Conservation (phyloP, 2,888 invertebrate species). For the Xiphydria camelus region DNA sequence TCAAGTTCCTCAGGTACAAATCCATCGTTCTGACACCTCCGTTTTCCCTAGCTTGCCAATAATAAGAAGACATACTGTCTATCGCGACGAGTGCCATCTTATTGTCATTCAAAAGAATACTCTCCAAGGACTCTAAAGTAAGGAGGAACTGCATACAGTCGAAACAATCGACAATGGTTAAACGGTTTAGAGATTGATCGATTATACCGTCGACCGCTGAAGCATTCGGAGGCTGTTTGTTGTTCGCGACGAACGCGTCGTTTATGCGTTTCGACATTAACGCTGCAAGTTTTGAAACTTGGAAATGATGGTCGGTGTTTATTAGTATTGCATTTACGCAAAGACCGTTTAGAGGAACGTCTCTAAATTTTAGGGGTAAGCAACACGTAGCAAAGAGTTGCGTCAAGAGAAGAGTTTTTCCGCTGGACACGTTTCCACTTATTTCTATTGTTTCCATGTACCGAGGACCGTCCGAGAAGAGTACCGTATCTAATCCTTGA, state of each 20-base stretch:
- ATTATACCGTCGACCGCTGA: conserved; percentile 35
- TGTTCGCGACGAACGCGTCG: conserved; percentile 25
- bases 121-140: conserved; percentile 51
- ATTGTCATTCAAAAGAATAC: conserved; percentile 52
- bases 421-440: conserved; percentile 56
- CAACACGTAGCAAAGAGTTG: conserved; percentile 59
- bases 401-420: conserved; percentile 59
- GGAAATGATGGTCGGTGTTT: conserved; percentile 61
- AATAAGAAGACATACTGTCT: conserved; percentile 61
- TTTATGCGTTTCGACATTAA: conserved; percentile 49
- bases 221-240: conserved; percentile 11
- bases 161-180: conserved; percentile 55
- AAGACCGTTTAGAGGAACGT: conserved; percentile 53
- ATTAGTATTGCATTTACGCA: conserved; percentile 58
- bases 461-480: conserved; percentile 58
- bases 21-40: conserved; percentile 54
- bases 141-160: conserved; percentile 50
- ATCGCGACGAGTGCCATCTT: conserved; percentile 58
- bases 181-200: conserved; percentile 45
- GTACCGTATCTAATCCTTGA: conserved; percentile 57
- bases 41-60: conserved; percentile 57
- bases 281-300: conserved; percentile 49
- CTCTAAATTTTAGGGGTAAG: conserved; percentile 48
- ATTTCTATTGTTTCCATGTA: conserved; percentile 60
- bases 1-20: conserved; percentile 58